These are phyloP conservation scores for Stomorhina lunata DNA, from an alignment of 2,888 invertebrate genomes.

Conservation along the genomic window DNA sequence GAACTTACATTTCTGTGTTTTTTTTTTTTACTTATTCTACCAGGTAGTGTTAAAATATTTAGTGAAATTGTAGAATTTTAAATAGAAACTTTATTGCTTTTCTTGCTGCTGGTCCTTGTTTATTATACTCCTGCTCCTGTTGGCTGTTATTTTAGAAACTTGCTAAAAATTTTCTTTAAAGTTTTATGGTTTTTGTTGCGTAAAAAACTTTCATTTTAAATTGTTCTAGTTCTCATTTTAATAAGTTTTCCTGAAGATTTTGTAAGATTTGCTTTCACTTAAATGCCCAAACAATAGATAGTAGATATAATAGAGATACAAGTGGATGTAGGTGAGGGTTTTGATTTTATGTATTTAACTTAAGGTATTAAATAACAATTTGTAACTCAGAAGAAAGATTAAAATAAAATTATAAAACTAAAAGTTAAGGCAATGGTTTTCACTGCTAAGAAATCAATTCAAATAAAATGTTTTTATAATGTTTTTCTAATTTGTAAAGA, in stretches of 20 bases:
- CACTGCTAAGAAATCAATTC: neutral
- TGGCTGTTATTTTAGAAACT: conserved; percentile 3
- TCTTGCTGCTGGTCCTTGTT: neutral
- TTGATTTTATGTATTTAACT: conserved; percentile 12
- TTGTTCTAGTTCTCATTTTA: neutral
- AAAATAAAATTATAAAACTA: neutral
- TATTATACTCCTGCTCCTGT: neutral
- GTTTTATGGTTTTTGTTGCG: neutral
- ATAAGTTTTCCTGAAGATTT: neutral
- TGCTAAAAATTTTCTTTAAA: neutral
- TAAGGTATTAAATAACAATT: conserved; percentile 22
- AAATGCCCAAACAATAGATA: neutral
- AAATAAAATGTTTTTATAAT: no score
- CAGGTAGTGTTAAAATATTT: conserved; percentile 42
- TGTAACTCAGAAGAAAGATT: conserved; percentile 6
- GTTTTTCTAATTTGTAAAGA: no score
- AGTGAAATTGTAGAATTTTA: conserved; percentile 51
- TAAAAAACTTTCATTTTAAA: neutral
- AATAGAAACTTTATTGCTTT: conserved; percentile 17
- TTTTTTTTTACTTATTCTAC: conserved; percentile 8
- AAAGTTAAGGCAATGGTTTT: neutral
- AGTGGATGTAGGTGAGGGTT: neutral
- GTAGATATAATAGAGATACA: no score
- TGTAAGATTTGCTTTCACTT: neutral
- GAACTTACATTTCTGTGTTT: neutral